Evolutionary conservation across 2,113 vertebrate species (phyloP).

Genomic region (Argyrosomus japonicus): DNA sequence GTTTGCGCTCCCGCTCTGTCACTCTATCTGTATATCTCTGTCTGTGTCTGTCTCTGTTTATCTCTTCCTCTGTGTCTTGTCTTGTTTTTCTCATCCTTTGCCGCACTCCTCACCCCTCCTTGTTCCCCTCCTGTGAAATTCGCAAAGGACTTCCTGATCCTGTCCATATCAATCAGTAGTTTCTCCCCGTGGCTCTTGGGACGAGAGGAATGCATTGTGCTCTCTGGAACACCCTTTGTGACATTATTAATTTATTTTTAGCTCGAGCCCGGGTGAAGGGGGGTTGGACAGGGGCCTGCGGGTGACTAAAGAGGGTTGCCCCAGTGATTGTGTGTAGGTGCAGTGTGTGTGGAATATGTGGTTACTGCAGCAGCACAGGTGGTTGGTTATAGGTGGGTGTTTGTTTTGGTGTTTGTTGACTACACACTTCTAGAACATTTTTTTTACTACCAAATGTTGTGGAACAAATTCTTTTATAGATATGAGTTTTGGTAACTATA

Average conservation of each 20-base stretch:
- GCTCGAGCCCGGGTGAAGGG: conserved; percentile 54
- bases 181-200: conserved; percentile 67
- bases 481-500: background rate
- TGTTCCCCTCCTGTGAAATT: conserved; percentile 44
- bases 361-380: conserved; percentile 48
- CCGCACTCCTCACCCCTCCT: conserved; percentile 25
- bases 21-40: conserved; percentile 32
- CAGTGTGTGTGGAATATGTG: conserved; percentile 49
- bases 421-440: conserved; percentile 22
- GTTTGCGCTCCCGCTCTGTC: conserved; percentile 19
- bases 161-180: conserved; percentile 80
- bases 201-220: conserved; percentile 84
- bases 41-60: conserved; percentile 31
- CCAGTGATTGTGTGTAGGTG: conserved; percentile 69
- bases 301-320: conserved; percentile 59
- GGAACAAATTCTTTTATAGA: conserved; percentile 22
- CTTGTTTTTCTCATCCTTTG: conserved; percentile 37
- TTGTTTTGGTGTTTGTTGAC: conserved; percentile 39
- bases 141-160: conserved; percentile 78
- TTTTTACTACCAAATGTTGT: background rate
- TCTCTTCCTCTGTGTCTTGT: conserved; percentile 33
- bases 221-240: conserved; percentile 77
- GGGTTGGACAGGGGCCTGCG: conserved; percentile 49
- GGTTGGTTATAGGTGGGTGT: conserved; percentile 42
- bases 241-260: conserved; percentile 85